Conservation (phyloP, 2,113 vertebrate species). For the Oreochromis tanganicae region DNA sequence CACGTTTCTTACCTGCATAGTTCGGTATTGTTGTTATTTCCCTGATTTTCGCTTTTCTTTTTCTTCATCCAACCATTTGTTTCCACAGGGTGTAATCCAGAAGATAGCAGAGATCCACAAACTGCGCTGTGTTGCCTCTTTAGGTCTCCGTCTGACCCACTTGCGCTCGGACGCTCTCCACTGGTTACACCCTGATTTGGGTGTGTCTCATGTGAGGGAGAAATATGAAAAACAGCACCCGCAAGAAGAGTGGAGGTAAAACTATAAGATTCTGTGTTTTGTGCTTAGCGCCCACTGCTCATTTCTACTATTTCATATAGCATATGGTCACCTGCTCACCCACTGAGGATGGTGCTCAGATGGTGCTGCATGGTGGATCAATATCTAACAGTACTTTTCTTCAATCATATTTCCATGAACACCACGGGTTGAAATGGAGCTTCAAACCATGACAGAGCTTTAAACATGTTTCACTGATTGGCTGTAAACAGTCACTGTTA, state of each 20-base stretch:
- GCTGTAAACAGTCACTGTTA: not conserved
- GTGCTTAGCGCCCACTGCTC: not conserved
- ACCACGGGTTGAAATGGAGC: not conserved
- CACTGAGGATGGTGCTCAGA: not conserved
- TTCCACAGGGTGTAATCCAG: slow-evolving; percentile 91
- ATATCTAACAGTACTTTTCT: not conserved
- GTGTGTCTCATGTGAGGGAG: slow-evolving; percentile 92
- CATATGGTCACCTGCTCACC: not conserved
- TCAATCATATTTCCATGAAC: not conserved
- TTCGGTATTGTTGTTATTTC: accelerated
- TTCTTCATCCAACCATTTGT: not conserved
- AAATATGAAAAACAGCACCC: slow-evolving; percentile 90
- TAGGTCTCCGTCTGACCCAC: slow-evolving; percentile 91
- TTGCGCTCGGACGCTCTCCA: slow-evolving; percentile 90
- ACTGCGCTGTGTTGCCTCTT: slow-evolving; percentile 89
- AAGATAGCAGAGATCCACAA: slow-evolving; percentile 97
- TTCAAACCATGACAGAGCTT: not conserved
- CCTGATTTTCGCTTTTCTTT: not conserved
- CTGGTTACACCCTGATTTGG: slow-evolving; percentile 96
- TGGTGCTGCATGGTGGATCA: not conserved
- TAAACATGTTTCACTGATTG: not conserved
- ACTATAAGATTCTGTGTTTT: not conserved
- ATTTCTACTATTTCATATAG: not conserved
- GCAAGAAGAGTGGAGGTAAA: slow-evolving; percentile 97
- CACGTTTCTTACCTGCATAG: not conserved